phyloP scores from a whole-genome alignment of 2,888 invertebrate genomes.

The Bedellia somnulentella region DNA sequence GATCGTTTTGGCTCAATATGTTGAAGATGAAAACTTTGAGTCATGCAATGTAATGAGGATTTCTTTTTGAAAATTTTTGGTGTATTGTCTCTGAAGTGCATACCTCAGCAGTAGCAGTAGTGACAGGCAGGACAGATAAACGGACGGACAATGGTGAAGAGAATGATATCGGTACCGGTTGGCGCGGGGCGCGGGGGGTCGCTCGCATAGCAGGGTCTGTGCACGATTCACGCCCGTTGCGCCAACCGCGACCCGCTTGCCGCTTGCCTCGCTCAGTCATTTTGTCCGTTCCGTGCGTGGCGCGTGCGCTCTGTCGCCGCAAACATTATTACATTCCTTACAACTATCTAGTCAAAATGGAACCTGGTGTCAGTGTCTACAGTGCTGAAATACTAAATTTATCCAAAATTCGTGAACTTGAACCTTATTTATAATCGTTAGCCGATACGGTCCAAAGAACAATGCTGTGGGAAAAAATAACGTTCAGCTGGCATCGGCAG shows the following conservation, averaged over 20 bases:
- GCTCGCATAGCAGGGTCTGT: conserved; percentile 29
- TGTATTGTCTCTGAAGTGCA: too few species aligned
- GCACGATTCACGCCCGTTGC: conserved; percentile 32
- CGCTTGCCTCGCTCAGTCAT: conserved; percentile 22
- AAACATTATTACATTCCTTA: conserved; percentile 26
- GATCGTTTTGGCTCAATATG: too few species aligned
- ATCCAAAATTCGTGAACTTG: neutral
- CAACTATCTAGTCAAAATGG: conserved; percentile 35
- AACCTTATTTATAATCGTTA: conserved; percentile 16
- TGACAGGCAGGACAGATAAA: too few species aligned
- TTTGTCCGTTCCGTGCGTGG: conserved; percentile 45
- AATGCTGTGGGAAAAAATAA: conserved; percentile 65
- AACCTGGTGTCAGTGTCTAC: conserved; percentile 29
- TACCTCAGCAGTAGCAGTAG: too few species aligned
- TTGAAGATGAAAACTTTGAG: too few species aligned
- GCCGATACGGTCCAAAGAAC: conserved; percentile 55
- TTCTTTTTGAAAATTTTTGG: too few species aligned
- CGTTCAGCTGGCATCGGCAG: conserved; percentile 60
- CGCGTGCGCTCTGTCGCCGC: conserved; percentile 40
- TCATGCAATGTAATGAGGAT: too few species aligned
- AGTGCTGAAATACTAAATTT: conserved; percentile 1
- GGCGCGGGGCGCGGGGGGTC: neutral
- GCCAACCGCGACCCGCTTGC: conserved; percentile 21
- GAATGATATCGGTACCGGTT: neutral
- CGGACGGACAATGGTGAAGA: neutral